Evolutionary conservation across 2,797 vertebrate genomes (phyloP).

Genomic region (Triplophysa bombifrons): DNA sequence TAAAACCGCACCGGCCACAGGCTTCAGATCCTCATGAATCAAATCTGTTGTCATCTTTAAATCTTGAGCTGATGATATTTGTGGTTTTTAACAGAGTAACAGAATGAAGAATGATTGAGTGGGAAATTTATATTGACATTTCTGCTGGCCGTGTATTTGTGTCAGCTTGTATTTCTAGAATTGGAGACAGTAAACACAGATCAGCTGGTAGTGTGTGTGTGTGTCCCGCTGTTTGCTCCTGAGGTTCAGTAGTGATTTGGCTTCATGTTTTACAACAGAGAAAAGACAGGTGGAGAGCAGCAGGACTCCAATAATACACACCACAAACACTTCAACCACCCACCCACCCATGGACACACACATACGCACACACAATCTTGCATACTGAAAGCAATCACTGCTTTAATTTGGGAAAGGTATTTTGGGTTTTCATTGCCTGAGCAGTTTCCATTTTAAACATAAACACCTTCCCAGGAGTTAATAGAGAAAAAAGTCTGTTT

Average conservation of each 20-base stretch:
- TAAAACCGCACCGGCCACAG: conserved; percentile 9
- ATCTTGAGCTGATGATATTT: conserved; percentile 27
- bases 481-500: not conserved
- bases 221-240: conserved; percentile 29
- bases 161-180: conserved; percentile 23
- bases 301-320: conserved; percentile 46
- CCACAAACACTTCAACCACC: conserved; percentile 22
- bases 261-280: conserved; percentile 51
- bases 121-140: conserved; percentile 30
- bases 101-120: conserved; percentile 32
- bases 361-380: conserved; percentile 26
- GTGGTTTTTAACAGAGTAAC: conserved; percentile 25
- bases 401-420: conserved; percentile 28
- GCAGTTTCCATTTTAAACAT: conserved; percentile 25
- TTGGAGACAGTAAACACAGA: conserved; percentile 46
- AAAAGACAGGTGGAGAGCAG: conserved; percentile 59
- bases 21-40: conserved; percentile 21
- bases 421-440: conserved; percentile 21
- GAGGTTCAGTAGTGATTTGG: conserved; percentile 46
- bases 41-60: conserved; percentile 21
- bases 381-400: conserved; percentile 21
- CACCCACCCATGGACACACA: conserved; percentile 16
- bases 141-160: conserved; percentile 25
- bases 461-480: conserved; percentile 22
- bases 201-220: conserved; percentile 31